Base-by-base conservation (phyloP, 2,888 invertebrate genomes). In the Aelia acuminata region DNA sequence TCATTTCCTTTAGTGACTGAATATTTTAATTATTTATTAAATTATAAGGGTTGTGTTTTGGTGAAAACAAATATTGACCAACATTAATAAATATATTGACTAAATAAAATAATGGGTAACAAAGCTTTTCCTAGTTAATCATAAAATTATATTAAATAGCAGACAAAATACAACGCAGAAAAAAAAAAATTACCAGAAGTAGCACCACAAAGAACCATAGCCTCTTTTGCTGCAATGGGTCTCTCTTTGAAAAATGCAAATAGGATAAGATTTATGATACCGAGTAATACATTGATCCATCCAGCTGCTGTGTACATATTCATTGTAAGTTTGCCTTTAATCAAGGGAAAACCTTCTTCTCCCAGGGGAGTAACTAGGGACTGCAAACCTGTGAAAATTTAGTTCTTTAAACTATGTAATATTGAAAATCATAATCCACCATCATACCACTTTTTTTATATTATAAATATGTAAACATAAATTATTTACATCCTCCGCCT, bases 271-370 rank as follows among this genome's bases (percentile, higher is more conserved):
- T 97, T 97, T 84, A 95, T 89, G 13, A 96, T 91, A 22, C 96
- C 96, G 91, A 97, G 93, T 43, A 95, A 90, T 4, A 96, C 96
- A 92, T 97, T 97, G 91, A 96, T 95, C 97, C 97, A 97, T 10
- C 96, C 97, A 5, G 96, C 94, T 18, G 96, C 96, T 0, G 97
- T 97, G 93, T 96, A 97, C 97, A 97, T 97, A 92, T 97, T 96
- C 84, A 97, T 93, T 84, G 95, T 94, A 84, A 96, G 92, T 75
- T 92, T 92, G 15, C 94, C 93, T n/a, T 94, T 92, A 11, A 90
- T 84, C 50, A 95, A 89, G 89, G 92, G 92, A 87, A 93, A 92
- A 1, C 96, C 96, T 31, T 94, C 93, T 85, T 95, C 94, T 1
- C 97, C 97, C 53, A 97, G 93, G 7, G 96, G 96, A 22, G 97